Percentiles rank a stretch among this genome's conserved stretches.
Conservation (phyloP, 2,797 vertebrate species). For the Rhinophrynus dorsalis region DNA sequence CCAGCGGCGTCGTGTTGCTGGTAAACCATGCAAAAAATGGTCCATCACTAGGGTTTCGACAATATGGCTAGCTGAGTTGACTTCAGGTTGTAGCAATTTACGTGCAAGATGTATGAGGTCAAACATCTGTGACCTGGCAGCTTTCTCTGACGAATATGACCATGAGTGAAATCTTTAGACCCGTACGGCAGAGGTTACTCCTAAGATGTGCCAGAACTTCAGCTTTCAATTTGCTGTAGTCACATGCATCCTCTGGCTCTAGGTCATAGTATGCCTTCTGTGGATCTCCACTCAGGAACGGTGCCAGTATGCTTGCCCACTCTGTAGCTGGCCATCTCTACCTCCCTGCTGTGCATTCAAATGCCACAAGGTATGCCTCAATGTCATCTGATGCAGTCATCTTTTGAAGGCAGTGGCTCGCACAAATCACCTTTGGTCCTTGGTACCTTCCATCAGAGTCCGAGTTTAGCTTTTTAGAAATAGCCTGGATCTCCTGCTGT, state of each 20-base stretch:
- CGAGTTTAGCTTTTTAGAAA: no score
- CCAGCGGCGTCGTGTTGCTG: background rate
- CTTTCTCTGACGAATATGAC: background rate
- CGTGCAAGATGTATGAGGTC: background rate
- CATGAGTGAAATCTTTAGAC: background rate
- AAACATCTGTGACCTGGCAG: background rate
- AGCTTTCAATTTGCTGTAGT: background rate
- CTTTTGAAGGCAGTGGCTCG: background rate
- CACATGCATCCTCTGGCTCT: background rate
- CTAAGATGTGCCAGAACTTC: background rate
- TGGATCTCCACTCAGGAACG: background rate
- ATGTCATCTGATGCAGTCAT: background rate
- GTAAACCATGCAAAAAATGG: background rate
- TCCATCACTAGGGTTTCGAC: background rate
- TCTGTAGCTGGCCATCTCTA: background rate
- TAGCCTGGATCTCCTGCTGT: no score
- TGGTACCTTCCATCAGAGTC: no score
- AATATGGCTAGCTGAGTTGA: background rate
- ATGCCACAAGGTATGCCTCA: background rate
- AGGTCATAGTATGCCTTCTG: background rate
- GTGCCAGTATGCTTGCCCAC: background rate
- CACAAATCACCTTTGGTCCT: no score
- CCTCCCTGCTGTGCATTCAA: background rate
- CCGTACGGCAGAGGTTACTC: background rate
- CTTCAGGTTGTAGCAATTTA: background rate